These are phyloP conservation scores for Leuctra nigra DNA, from an alignment of 2,888 invertebrate species.

Conservation along the genomic window DNA sequence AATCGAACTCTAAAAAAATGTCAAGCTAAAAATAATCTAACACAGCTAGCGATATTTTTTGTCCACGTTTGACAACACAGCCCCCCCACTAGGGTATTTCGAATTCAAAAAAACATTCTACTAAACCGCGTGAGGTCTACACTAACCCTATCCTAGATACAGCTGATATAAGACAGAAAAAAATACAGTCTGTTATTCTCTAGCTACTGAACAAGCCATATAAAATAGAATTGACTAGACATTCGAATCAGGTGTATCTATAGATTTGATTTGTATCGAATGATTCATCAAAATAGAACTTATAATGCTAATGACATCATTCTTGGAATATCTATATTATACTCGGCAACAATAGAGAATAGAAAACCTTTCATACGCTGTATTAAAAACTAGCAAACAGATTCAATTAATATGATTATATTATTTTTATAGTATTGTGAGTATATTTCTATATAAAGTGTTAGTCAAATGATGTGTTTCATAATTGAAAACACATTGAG, in stretches of 20 bases:
- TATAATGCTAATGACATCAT: slow-evolving; percentile 3
- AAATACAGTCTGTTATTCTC: not conserved
- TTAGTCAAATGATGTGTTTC: no score
- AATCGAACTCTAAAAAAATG: not conserved
- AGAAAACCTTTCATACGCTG: no score
- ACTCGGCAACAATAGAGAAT: no score
- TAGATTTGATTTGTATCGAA: not conserved
- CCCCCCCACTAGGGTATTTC: not conserved
- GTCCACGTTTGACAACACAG: not conserved
- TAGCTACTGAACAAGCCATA: not conserved
- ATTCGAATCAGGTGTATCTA: not conserved
- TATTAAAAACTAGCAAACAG: no score
- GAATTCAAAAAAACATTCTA: slow-evolving; percentile 1
- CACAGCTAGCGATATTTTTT: not conserved
- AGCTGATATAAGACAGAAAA: not conserved
- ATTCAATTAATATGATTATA: no score
- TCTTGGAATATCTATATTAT: not conserved
- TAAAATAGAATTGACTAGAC: slow-evolving; percentile 1
- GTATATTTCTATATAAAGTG: no score
- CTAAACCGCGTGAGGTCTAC: slow-evolving; percentile 2
- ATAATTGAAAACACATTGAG: no score
- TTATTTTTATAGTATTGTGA: no score
- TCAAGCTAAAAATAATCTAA: not conserved
- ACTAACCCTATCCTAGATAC: not conserved
- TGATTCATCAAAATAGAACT: not conserved